Conservation (phyloP, 2,888 invertebrate genomes). For the Platycheirus rosarum region DNA sequence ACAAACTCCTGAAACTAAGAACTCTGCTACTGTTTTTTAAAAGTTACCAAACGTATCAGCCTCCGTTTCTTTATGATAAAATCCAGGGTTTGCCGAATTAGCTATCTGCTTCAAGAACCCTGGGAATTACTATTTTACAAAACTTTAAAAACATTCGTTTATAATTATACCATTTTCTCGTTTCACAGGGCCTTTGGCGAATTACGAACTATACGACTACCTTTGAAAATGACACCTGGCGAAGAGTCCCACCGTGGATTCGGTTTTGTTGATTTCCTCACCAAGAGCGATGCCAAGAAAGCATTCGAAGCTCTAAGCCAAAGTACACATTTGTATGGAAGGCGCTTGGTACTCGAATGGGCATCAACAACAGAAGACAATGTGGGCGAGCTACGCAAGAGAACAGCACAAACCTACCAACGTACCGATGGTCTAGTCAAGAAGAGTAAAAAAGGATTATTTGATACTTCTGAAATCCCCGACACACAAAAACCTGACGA, state of each 20-base stretch:
- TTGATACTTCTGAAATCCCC: constrained; percentile 78
- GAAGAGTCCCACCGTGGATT: constrained; percentile 94
- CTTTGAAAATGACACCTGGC: constrained; percentile 91
- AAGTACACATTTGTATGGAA: constrained; percentile 98
- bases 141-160: too few relatives aligned
- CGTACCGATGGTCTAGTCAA: constrained; percentile 79
- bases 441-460: constrained; percentile 83
- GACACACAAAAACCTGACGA: constrained; percentile 72
- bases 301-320: constrained; percentile 96
- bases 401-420: constrained; percentile 89
- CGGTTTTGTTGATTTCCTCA: constrained; percentile 96
- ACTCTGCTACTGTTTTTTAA: too few relatives aligned
- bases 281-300: constrained; percentile 95
- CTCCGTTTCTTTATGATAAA: too few relatives aligned
- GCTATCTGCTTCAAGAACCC: too few relatives aligned
- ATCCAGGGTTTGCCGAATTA: too few relatives aligned
- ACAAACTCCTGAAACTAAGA: too few relatives aligned
- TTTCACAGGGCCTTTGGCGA: constrained; percentile 93
- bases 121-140: too few relatives aligned
- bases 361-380: constrained; percentile 86
- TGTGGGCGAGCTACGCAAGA: constrained; percentile 91
- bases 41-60: too few relatives aligned
- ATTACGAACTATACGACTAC: constrained; percentile 93
- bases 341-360: constrained; percentile 98
- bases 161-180: background rate